Evolutionary conservation across 2,888 invertebrate species (phyloP).

Genomic region (Drosophila ustulata): DNA sequence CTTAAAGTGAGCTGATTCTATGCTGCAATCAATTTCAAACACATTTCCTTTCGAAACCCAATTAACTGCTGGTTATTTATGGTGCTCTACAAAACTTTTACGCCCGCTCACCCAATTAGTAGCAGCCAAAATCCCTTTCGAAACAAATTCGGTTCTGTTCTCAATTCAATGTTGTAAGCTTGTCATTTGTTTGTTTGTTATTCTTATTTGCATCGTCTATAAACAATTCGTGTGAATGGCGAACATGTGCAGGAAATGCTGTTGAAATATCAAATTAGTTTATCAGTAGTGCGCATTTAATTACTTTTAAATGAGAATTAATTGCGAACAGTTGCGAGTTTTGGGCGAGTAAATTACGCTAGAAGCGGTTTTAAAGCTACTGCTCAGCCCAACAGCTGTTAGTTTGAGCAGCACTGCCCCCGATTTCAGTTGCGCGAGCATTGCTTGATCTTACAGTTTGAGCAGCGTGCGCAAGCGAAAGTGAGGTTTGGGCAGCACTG

Average conservation of each 20-base stretch:
- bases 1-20: slow-evolving; percentile 10
- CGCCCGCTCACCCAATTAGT: slow-evolving; percentile 1
- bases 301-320: slow-evolving; percentile 65
- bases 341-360: slow-evolving; percentile 4
- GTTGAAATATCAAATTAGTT: slow-evolving; percentile 46
- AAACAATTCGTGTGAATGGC: slow-evolving; percentile 21
- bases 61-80: slow-evolving; percentile 13
- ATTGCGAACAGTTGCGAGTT: slow-evolving; percentile 46
- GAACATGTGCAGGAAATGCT: slow-evolving; percentile 38
- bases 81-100: background rate
- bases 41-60: slow-evolving; percentile 1
- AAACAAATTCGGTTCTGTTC: background rate
- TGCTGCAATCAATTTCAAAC: background rate
- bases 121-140: background rate
- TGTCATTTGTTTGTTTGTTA: slow-evolving; percentile 20
- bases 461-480: background rate
- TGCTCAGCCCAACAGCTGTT: background rate
- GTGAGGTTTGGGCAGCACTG: background rate
- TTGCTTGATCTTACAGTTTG: background rate
- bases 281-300: slow-evolving; percentile 46
- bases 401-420: slow-evolving; percentile 8
- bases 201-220: slow-evolving; percentile 1
- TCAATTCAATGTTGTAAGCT: slow-evolving; percentile 6
- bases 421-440: background rate
- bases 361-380: slow-evolving; percentile 9